Base-by-base conservation (phyloP, 2,888 invertebrate species). In the Nebria brevicollis region DNA sequence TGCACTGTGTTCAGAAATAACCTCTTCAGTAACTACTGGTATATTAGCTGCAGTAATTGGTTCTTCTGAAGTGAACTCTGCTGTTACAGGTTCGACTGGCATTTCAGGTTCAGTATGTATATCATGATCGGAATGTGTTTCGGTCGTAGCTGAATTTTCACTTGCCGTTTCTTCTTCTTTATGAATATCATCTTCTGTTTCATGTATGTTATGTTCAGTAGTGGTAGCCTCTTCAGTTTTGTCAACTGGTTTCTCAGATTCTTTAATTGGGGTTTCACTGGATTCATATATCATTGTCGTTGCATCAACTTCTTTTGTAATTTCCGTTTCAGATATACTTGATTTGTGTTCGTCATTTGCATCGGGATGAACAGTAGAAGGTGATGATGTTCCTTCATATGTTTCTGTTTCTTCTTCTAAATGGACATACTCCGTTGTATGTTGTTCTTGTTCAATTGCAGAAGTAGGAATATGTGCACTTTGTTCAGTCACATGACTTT, bases 331-430 rank as follows among this genome's bases (percentile, higher is more conserved):
- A 54, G 54, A 54, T 11, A 54, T 13, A 77, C 78, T 11, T 13
- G 41, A 41, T 20, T 15, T 65, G 42, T 84, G 85, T 82, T 87
- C 87, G 77, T 86, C 88, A 26, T 82, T 84, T 7, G 54, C 13
- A 11, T n/a, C 70, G 2, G 70, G 70, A 20, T 70, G 70, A 7
- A 70, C 70, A 70, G 25, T 70, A 54, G 54, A 7, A 6, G 54
- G 13, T 54, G 54, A 7, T 77, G 77, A 68, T 75, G 83, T 82
- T 66, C 15, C 64, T 82, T 83, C 84, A 7, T 75, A 66, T 41
- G 84, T 78, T 78, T 76, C 82, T 26, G 70, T 79, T 72, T 82
- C 83, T 34, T 79, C 78, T 34, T 82, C 82, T 82, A 75, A 83
- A 25, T 81, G 41, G 76, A 82, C 81, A 77, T 83, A 81, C 43